Conservation (phyloP, 2,797 vertebrate genomes). For the Discoglossus pictus region DNA sequence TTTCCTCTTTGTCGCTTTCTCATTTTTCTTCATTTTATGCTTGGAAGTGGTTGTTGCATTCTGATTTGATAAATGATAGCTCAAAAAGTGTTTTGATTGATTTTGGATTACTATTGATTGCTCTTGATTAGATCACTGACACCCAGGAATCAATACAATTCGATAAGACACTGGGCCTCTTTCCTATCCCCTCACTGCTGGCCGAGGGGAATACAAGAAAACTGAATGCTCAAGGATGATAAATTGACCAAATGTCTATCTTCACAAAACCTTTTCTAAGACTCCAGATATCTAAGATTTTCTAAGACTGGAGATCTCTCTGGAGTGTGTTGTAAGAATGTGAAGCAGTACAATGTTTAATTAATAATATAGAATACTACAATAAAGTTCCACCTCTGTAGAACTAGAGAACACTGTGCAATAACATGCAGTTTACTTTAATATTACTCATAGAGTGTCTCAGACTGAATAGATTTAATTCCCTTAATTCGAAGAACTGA, state of each 20-base stretch:
- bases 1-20: constrained; percentile 37
- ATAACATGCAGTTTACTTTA: too few relatives aligned
- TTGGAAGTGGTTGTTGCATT: constrained; percentile 69
- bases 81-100: constrained; percentile 71
- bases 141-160: constrained; percentile 69
- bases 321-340: constrained; percentile 20
- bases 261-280: constrained; percentile 68
- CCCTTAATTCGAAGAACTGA: too few relatives aligned
- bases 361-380: constrained; percentile 10
- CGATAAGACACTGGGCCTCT: constrained; percentile 66
- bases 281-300: constrained; percentile 58
- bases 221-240: constrained; percentile 66
- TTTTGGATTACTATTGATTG: constrained; percentile 79
- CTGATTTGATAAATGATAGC: constrained; percentile 71
- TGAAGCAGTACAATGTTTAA: constrained; percentile 25
- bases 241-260: constrained; percentile 64
- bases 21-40: constrained; percentile 50
- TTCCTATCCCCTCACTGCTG: constrained; percentile 56
- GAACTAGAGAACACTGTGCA: too few relatives aligned
- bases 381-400: too few relatives aligned
- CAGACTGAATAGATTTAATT: too few relatives aligned
- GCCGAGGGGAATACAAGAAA: constrained; percentile 59
- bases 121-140: constrained; percentile 72
- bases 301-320: constrained; percentile 47
- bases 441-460: too few relatives aligned